phyloP scores from a whole-genome alignment of 2,888 invertebrate species.

The Morpho deidamia region DNA sequence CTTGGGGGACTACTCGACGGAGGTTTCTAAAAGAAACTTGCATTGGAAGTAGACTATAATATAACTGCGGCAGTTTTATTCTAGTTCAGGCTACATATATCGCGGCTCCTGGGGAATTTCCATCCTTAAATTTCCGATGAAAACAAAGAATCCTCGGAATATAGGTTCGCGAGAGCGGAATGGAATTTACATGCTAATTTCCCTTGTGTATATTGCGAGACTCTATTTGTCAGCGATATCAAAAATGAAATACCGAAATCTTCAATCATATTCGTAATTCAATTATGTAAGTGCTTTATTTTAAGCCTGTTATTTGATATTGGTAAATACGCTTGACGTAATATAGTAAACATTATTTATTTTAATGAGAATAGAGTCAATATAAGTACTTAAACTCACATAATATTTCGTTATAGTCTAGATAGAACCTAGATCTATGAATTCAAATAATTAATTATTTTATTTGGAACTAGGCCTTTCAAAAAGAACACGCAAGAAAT shows the following conservation, averaged over 20 bases:
- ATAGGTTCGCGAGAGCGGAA: conserved; percentile 59
- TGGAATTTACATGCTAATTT: conserved; percentile 78
- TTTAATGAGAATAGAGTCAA: no score
- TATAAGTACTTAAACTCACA: no score
- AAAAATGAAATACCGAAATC: conserved; percentile 43
- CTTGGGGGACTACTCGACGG: conserved; percentile 3
- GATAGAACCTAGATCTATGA: no score
- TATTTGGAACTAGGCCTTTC: no score
- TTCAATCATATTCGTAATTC: conserved; percentile 11
- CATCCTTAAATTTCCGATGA: conserved; percentile 70
- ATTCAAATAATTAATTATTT: no score
- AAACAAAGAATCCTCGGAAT: conserved; percentile 71
- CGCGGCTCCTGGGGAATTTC: conserved; percentile 44
- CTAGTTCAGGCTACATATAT: conserved; percentile 32
- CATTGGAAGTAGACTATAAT: conserved; percentile 1
- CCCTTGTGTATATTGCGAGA: conserved; percentile 61
- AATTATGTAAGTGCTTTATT: background rate
- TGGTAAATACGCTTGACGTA: background rate
- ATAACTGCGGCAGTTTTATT: conserved; percentile 6
- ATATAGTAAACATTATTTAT: background rate
- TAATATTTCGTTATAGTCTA: no score
- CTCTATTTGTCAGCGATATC: conserved; percentile 63
- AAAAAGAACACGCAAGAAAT: no score
- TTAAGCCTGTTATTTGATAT: background rate
- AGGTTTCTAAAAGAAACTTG: conserved; percentile 3